A percentile compares a stretch with the other conserved stretches of the same genome.
These are phyloP conservation scores for Cheilinus undulatus DNA, from an alignment of 2,113 vertebrate species.

Conservation along the genomic window DNA sequence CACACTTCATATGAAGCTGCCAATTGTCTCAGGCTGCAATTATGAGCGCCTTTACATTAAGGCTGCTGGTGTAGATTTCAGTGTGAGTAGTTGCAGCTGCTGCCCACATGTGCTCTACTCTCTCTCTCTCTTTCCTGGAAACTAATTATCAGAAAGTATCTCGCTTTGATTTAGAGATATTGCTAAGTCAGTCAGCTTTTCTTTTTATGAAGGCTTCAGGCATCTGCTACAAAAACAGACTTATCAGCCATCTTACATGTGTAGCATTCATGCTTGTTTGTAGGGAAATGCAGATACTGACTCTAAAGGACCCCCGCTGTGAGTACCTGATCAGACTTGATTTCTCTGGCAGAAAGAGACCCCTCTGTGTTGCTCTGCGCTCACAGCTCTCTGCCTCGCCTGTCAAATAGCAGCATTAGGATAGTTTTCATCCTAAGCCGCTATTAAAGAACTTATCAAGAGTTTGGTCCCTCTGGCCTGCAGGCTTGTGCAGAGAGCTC, in stretches of 20 bases:
- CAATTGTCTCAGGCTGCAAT: slow-evolving; percentile 19
- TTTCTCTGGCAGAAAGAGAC: slow-evolving; percentile 1
- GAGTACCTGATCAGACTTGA: slow-evolving; percentile 6
- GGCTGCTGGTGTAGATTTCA: slow-evolving; percentile 2
- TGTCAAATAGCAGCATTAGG: slow-evolving; percentile 55
- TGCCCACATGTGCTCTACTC: background rate
- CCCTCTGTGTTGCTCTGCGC: slow-evolving; percentile 4
- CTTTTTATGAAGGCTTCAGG: slow-evolving; percentile 21
- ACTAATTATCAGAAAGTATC: slow-evolving; percentile 11
- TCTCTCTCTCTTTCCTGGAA: too few species aligned
- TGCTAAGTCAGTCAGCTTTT: slow-evolving; percentile 35
- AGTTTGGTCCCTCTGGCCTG: slow-evolving; percentile 38
- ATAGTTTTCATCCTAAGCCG: slow-evolving; percentile 55
- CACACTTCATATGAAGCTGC: slow-evolving; percentile 23
- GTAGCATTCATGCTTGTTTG: background rate
- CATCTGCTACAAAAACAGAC: slow-evolving; percentile 7
- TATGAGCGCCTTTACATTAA: background rate
- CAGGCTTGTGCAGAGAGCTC: slow-evolving; percentile 45
- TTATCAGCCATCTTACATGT: slow-evolving; percentile 20
- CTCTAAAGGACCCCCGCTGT: slow-evolving; percentile 9
- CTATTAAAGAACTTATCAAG: slow-evolving; percentile 55
- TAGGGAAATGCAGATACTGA: slow-evolving; percentile 34
- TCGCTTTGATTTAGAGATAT: slow-evolving; percentile 14
- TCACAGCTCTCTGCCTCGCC: slow-evolving; percentile 10
- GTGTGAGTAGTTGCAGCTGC: slow-evolving; percentile 15